Percentiles rank a stretch among this genome's conserved stretches.
Evolutionary conservation across 2,888 invertebrate genomes (phyloP).

Genomic region (Mimumesa dahlbomi): DNA sequence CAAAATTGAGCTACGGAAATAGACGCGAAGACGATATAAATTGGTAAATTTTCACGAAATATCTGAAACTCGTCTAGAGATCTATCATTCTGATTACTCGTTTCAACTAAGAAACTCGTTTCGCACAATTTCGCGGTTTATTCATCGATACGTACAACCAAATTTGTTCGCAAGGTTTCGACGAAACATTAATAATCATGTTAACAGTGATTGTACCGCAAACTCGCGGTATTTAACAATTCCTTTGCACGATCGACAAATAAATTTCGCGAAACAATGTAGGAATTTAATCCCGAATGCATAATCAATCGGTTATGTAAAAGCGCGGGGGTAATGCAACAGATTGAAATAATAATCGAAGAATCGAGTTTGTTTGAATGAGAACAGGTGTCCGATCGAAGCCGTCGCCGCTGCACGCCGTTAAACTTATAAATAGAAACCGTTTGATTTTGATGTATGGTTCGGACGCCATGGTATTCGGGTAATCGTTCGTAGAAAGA

Average conservation of each 20-base stretch:
- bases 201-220: too few species aligned
- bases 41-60: background rate
- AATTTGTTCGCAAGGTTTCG: too few species aligned
- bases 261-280: too few species aligned
- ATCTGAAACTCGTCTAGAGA: background rate
- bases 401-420: slow-evolving; percentile 63
- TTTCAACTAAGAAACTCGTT: too few species aligned
- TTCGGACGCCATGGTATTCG: slow-evolving; percentile 68
- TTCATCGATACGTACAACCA: too few species aligned
- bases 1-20: slow-evolving; percentile 38
- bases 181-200: too few species aligned
- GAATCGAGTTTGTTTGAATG: slow-evolving; percentile 61
- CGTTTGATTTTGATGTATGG: slow-evolving; percentile 77
- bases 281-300: background rate
- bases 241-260: too few species aligned
- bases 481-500: slow-evolving; percentile 51
- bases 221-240: too few species aligned
- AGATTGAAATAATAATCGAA: slow-evolving; percentile 59
- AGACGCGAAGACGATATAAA: slow-evolving; percentile 15
- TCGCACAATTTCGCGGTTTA: too few species aligned
- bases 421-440: slow-evolving; percentile 74
- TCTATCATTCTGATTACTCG: background rate
- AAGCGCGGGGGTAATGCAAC: slow-evolving; percentile 27
- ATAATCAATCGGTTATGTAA: slow-evolving; percentile 33
- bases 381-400: slow-evolving; percentile 71